Base-by-base conservation (phyloP, 2,888 invertebrate species). In the Zygogramma bicolorata region DNA sequence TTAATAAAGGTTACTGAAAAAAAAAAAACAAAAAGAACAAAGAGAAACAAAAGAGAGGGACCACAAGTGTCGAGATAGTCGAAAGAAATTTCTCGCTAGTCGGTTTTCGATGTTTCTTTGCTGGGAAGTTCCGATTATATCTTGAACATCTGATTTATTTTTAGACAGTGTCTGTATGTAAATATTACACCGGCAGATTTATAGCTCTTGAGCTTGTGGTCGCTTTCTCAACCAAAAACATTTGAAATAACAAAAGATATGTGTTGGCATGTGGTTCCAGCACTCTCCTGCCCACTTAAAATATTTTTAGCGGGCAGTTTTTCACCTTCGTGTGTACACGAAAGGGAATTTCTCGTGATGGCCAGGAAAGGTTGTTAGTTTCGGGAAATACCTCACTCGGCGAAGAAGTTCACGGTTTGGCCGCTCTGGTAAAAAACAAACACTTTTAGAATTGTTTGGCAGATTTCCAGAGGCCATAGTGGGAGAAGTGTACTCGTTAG, bases 11-110 rank as follows among this genome's bases (percentile, higher is more conserved):
- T 85, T 85, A 62, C 68, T 68, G 58, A 70, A 65, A 70, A 88
- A 88, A 88, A 86, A 82, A 84, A 80, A 79, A 80, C 85, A 84
- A 84, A 85, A 83, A 85, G 82, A 82, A 83, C 81, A 84, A 81
- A 84, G 85, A 84, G 85, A 83, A 85, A 84, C 84, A 84, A 82
- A 83, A 85, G 84, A 84, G 84, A 81, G 82, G 75, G 76, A 83
- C 80, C 81, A 81, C 80, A 76, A 79, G 74, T 76, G 58, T 70
- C 68, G 69, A 69, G 70, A 71, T 63, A 71, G 65, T 73, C 53
- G 10, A 8, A 18, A 34, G 2, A 10, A 5, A n/a, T 22, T 27
- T 5, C 7, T 29, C 15, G 10, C 15, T 20, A 10, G 3, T 61
- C 8, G 10, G 25, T n/a, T 38, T n/a, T 59, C 31, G 10, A 49